Evolutionary conservation across 2,113 vertebrate genomes (phyloP), one percentile per base, ranked within the genome.

Genomic region (Etheostoma spectabile): DNA sequence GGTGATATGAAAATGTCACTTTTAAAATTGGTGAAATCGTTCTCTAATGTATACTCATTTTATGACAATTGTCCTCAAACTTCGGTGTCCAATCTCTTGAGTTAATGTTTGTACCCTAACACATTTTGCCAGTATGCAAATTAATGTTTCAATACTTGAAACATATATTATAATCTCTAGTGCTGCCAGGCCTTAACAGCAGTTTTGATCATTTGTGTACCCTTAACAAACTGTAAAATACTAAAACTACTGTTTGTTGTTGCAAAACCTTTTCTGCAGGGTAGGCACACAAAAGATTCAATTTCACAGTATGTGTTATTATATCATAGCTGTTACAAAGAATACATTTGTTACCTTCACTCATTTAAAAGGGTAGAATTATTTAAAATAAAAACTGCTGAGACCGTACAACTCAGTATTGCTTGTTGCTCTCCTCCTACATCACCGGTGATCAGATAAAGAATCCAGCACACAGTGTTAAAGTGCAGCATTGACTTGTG

Each of bases 171-270:
- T 42, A 46, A 19, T 22, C 30, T 15, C 4, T 24, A n/a, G 11
- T 64, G 55, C 80, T 83, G 45, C 70, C 49, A 60, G 38, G 55
- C 35, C 38, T 75, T 85, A 74, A 55, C 67, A 59, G 64, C 69
- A 72, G 62, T 85, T 74, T 61, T 19, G 22, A 78, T 52, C 2
- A 69, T 82, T 77, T 77, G 63, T 89, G 42, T n/a, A 74, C 30
- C 45, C 48, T 33, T 56, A 30, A 70, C 49, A 79, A 79, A 82
- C 57, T 33, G 27, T 83, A 46, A 79, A 84, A 78, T n/a, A n/a
- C 19, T 64, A 61, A 83, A 42, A 42, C 8, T 42, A 35, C 46
- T 27, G 24, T n/a, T n/a, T n/a, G n/a, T n/a, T 79, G 35, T 74
- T 62, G 52, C 77, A 74, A 81, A 89, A 51, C 21, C n/a, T 16